Conservation (phyloP, 2,888 invertebrate species). For the Chymomyza procnemis region DNA sequence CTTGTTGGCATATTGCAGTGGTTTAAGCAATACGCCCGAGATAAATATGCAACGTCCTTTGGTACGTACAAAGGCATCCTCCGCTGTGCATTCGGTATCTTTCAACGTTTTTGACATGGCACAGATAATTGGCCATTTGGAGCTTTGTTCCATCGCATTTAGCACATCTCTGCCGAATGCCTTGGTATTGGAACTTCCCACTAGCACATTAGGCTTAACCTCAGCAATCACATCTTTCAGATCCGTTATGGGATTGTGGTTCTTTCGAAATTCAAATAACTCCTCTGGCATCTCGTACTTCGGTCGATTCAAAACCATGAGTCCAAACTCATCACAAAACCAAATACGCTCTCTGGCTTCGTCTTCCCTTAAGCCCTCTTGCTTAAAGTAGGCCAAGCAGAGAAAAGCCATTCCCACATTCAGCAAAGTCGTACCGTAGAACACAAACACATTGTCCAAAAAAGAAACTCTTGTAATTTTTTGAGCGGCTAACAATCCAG, state of each 20-base stretch:
- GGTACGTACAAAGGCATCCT: conserved; percentile 54
- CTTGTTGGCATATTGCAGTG: conserved; percentile 57
- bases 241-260: conserved; percentile 7
- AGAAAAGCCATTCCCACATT: conserved; percentile 50
- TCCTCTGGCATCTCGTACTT: conserved; percentile 17
- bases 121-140: conserved; percentile 45
- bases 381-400: conserved; percentile 41
- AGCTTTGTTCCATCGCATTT: conserved; percentile 51
- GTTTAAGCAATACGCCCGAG: conserved; percentile 23
- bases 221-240: conserved; percentile 29
- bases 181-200: conserved; percentile 32
- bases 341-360: conserved; percentile 42
- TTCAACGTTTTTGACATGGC: conserved; percentile 33
- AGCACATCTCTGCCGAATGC: conserved; percentile 46
- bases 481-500: conserved; percentile 43
- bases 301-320: conserved; percentile 35
- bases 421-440: conserved; percentile 35
- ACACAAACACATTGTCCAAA: conserved; percentile 33
- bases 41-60: conserved; percentile 55
- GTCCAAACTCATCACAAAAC: conserved; percentile 49
- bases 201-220: conserved; percentile 54
- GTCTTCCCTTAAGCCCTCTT: conserved; percentile 35
- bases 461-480: conserved; percentile 23
- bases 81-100: conserved; percentile 38
- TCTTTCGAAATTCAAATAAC: conserved; percentile 31